phyloP scores from a whole-genome alignment of 2,113 vertebrate species.

The Oenanthe melanoleuca region DNA sequence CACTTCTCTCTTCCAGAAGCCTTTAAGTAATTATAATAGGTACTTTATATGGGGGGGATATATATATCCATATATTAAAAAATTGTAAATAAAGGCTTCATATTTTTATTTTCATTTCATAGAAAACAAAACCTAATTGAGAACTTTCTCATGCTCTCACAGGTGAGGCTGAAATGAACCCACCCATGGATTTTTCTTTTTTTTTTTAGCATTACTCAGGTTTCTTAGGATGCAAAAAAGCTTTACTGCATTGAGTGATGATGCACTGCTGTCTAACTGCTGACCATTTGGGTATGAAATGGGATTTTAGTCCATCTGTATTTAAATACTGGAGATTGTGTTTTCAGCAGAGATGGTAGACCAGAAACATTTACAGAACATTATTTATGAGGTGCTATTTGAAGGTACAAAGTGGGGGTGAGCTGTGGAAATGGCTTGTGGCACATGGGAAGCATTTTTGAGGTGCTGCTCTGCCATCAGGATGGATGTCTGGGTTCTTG shows the following conservation, averaged over 20 bases:
- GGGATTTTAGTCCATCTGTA: accelerated
- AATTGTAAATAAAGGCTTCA: not conserved
- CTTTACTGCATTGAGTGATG: not conserved
- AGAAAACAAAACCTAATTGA: not conserved
- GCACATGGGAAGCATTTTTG: not conserved
- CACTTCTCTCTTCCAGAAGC: not conserved
- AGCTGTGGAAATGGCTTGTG: accelerated
- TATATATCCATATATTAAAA: not conserved
- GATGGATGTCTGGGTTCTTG: not conserved
- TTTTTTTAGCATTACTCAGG: not conserved
- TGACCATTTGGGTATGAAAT: not conserved
- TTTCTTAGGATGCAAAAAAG: not conserved
- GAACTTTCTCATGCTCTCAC: not conserved
- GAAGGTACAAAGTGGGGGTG: accelerated
- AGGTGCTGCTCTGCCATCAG: not conserved
- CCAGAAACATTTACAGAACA: not conserved
- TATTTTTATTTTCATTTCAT: not conserved
- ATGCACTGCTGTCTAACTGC: not conserved
- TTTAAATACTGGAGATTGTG: not conserved
- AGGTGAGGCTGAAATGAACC: not conserved
- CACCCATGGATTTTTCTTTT: accelerated
- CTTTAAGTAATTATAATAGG: not conserved
- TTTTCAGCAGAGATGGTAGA: not conserved
- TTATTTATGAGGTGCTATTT: not conserved
- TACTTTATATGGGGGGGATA: not conserved